These are phyloP conservation scores for Trichosurus vulpecula DNA, from an alignment of 2,797 vertebrate genomes.

Conservation along the genomic window DNA sequence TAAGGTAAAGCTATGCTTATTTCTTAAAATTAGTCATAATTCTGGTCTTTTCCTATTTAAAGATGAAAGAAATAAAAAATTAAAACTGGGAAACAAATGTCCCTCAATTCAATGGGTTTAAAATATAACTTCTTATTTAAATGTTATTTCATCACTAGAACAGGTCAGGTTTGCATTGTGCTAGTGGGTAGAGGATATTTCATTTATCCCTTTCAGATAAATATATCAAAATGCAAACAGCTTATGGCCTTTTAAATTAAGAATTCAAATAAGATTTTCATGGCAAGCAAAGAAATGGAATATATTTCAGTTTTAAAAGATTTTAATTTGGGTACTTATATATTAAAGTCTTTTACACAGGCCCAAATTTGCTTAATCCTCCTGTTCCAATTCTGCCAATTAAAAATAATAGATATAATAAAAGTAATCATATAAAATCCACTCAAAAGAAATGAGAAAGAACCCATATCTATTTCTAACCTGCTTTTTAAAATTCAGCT, in stretches of 20 bases:
- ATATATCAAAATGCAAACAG: constrained; percentile 9
- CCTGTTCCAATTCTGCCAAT: constrained; percentile 37
- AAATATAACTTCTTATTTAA: constrained; percentile 22
- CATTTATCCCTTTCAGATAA: constrained; percentile 13
- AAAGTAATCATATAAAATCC: neutral
- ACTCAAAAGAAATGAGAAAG: constrained; percentile 35
- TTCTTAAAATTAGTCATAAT: constrained; percentile 23
- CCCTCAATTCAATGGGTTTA: neutral
- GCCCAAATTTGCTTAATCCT: constrained; percentile 34
- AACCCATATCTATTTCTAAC: neutral
- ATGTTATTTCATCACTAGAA: neutral
- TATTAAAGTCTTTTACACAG: neutral
- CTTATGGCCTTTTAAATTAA: constrained; percentile 30
- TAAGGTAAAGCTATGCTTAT: neutral
- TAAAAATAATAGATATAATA: constrained; percentile 20
- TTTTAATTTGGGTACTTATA: constrained; percentile 15
- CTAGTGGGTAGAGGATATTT: neutral
- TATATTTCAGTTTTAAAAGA: constrained; percentile 15
- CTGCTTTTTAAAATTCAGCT: constrained; percentile 3
- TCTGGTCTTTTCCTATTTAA: neutral
- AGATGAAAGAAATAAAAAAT: neutral
- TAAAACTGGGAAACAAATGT: neutral
- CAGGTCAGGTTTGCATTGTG: neutral
- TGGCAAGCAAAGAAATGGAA: constrained; percentile 38
- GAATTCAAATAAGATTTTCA: constrained; percentile 7